These are phyloP conservation scores for Cirrhinus molitorella DNA, from an alignment of 2,797 vertebrate species.

Conservation along the genomic window DNA sequence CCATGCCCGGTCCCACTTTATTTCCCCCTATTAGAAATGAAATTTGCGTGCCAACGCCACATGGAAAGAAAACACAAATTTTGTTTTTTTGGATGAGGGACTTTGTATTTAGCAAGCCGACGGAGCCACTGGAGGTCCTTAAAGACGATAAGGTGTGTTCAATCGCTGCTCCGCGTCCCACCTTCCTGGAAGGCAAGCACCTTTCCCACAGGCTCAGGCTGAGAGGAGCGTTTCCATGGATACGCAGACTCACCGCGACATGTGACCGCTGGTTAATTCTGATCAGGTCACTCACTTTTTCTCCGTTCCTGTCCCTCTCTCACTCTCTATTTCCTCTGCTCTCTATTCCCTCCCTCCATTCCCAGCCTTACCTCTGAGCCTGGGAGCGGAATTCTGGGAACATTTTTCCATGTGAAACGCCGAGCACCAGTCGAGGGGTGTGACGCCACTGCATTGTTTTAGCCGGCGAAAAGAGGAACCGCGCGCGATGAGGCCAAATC, in stretches of 20 bases:
- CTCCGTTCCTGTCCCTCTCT: conserved; percentile 56
- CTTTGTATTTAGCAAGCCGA: conserved; percentile 1
- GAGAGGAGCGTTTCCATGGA: conserved; percentile 67
- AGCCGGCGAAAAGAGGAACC: conserved; percentile 83
- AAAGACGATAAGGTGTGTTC: conserved; percentile 22
- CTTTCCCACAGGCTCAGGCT: conserved; percentile 47
- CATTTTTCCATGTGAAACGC: conserved; percentile 85
- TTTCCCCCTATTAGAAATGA: conserved; percentile 16
- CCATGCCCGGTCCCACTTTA: conserved; percentile 38
- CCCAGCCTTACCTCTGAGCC: conserved; percentile 77
- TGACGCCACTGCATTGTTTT: conserved; percentile 87
- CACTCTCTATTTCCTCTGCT: conserved; percentile 44
- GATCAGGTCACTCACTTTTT: conserved; percentile 59
- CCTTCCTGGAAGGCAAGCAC: conserved; percentile 32
- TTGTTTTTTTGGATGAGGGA: neutral
- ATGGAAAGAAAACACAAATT: neutral
- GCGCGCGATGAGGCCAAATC: conserved; percentile 85
- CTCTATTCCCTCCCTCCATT: conserved; percentile 56
- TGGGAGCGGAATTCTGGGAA: conserved; percentile 85
- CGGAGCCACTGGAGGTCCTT: conserved; percentile 14
- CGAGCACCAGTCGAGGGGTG: conserved; percentile 82
- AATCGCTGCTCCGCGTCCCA: conserved; percentile 9
- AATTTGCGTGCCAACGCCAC: conserved; percentile 29
- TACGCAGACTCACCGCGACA: conserved; percentile 69
- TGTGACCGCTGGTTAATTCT: conserved; percentile 55